Evolutionary conservation across 2,797 vertebrate species (phyloP), one percentile per base, ranked within the genome.

Genomic region (Salmo trutta): DNA sequence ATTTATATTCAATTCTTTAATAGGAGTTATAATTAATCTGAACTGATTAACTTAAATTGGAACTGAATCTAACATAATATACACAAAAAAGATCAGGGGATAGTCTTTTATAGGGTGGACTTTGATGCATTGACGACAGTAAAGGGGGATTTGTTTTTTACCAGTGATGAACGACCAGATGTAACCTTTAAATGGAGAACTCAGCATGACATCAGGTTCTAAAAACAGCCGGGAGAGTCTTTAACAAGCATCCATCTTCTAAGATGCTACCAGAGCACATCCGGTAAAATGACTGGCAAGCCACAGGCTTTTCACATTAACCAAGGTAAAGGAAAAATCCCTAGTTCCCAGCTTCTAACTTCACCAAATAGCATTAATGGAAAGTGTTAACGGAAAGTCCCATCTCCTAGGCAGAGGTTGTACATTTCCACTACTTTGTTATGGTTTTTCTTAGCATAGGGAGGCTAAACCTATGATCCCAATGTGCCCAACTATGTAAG

Each of bases 281-380:
- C 79, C 19, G 8, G 77, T 73, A 86, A 86, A 87, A 86, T 84
- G 83, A 87, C 84, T 59, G 19, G 71, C 81, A 89, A 81, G 79
- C 67, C 71, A 81, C 74, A 2, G 84, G 76, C 86, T 89, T 90
- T 65, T 87, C 86, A 90, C 84, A 85, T 91, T 90, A 91, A 74
- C 75, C 75, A 31, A 66, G 72, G 73, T 10, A 64, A 83, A 87
- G 77, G 80, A 87, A 83, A 82, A 0, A 81, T 89, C 82, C 86
- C 12, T 14, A 54, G 51, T 29, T 54, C 12, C 47, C 27, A n/a
- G 51, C 24, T 72, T 54, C 41, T 15, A 66, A 66, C 31, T 19
- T 68, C 15, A 68, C 3, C 41, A 14, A 68, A 68, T n/a, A 68
- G 31, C 29, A 68, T 24, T 24, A 24, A 24, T 1, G 24, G 0